Evolutionary conservation across 2,113 vertebrate species (phyloP).

Genomic region (Chunga burmeisteri): DNA sequence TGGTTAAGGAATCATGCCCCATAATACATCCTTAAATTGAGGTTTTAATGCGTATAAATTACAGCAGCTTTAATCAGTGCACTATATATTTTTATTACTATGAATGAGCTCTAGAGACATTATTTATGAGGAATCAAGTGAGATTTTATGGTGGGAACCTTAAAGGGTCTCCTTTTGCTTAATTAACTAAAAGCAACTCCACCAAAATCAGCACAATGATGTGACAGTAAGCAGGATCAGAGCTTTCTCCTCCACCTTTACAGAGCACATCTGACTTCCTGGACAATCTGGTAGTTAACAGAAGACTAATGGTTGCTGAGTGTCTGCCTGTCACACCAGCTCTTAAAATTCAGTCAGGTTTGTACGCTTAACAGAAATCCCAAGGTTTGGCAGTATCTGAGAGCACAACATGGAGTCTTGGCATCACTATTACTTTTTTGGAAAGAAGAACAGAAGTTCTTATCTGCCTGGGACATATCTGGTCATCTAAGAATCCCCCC

Average conservation of each 20-base stretch:
- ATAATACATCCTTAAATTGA: background rate
- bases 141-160: background rate
- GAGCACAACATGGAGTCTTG: background rate
- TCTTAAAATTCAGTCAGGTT: background rate
- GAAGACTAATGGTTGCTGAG: background rate
- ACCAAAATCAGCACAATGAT: background rate
- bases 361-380: background rate
- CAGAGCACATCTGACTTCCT: background rate
- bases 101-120: background rate
- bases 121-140: conserved; percentile 9
- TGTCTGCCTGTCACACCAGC: background rate
- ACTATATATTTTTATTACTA: background rate
- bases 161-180: background rate
- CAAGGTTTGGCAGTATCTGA: background rate
- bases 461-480: background rate
- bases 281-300: background rate
- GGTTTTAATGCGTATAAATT: background rate
- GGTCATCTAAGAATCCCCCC: background rate
- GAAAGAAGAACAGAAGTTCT: background rate
- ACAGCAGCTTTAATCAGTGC: background rate
- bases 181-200: background rate
- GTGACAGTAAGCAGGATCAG: background rate
- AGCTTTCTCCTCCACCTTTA: background rate
- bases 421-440: accelerated
- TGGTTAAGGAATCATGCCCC: background rate